Percentiles rank a stretch among this genome's conserved stretches.
phyloP scores from a whole-genome alignment of 2,797 vertebrate species.

The Pantherophis alleghaniensis region DNA sequence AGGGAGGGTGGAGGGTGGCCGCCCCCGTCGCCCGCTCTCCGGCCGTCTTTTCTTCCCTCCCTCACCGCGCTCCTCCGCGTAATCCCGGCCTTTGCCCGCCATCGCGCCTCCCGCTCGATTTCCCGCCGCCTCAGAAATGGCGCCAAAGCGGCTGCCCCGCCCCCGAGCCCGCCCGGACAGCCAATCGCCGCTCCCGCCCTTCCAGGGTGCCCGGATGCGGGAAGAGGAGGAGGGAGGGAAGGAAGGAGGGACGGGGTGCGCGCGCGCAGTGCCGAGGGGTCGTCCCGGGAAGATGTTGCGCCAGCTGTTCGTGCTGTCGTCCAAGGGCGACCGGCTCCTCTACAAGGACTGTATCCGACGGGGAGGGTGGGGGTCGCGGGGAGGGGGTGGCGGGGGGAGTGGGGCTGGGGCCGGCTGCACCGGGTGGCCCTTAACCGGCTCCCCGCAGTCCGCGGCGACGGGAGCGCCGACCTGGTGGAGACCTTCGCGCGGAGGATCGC shows the following conservation, averaged over 20 bases:
- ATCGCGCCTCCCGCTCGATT: too few relatives aligned
- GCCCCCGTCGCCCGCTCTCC: accelerated
- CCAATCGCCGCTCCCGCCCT: background rate
- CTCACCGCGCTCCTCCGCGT: background rate
- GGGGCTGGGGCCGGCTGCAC: background rate
- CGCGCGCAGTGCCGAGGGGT: background rate
- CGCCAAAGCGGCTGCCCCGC: background rate
- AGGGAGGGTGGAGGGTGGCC: too few relatives aligned
- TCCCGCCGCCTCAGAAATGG: background rate
- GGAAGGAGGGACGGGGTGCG: accelerated
- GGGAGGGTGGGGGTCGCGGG: background rate
- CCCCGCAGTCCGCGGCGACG: slow-evolving; percentile 78
- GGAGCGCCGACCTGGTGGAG: slow-evolving; percentile 68
- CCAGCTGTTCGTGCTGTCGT: slow-evolving; percentile 87
- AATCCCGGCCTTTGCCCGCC: background rate
- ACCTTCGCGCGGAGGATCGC: slow-evolving; percentile 84
- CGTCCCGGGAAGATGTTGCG: slow-evolving; percentile 75
- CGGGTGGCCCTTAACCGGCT: slow-evolving; percentile 39
- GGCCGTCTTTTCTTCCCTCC: too few relatives aligned
- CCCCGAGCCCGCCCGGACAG: background rate
- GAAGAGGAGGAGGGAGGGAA: background rate
- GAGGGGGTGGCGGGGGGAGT: too few relatives aligned
- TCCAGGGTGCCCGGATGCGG: background rate
- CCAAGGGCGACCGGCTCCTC: slow-evolving; percentile 86
- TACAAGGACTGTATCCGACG: slow-evolving; percentile 88